Conservation (phyloP, 2,797 vertebrate genomes). For the Phylloscopus collybita region DNA sequence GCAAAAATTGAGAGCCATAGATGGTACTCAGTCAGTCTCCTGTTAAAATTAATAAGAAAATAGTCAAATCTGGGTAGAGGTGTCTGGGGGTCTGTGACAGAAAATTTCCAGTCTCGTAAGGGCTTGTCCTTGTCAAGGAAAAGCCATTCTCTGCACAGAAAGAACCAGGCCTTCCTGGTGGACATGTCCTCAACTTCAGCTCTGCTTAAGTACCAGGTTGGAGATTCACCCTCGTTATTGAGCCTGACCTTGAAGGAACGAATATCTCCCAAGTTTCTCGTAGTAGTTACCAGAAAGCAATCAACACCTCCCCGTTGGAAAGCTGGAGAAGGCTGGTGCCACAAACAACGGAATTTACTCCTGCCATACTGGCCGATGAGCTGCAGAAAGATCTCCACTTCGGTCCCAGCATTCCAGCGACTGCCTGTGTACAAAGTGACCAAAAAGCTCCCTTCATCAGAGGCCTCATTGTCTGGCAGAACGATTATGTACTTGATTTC, state of each 20-base stretch:
- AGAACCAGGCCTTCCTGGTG: conserved; percentile 68
- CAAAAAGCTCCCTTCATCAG: conserved; percentile 67
- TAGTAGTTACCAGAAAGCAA: conserved; percentile 72
- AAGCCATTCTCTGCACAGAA: conserved; percentile 77
- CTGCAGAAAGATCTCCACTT: conserved; percentile 70
- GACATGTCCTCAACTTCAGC: conserved; percentile 71
- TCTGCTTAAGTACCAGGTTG: conserved; percentile 78
- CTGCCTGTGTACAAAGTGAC: conserved; percentile 78
- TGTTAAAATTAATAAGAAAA: conserved; percentile 62
- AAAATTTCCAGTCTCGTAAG: conserved; percentile 52
- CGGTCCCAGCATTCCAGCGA: conserved; percentile 66
- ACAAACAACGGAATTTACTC: conserved; percentile 65
- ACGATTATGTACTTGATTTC: conserved; percentile 41
- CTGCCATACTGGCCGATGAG: conserved; percentile 5
- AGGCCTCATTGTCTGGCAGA: conserved; percentile 73
- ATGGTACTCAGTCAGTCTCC: conserved; percentile 31
- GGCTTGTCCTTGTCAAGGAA: neutral
- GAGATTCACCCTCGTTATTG: conserved; percentile 27
- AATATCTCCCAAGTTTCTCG: conserved; percentile 69
- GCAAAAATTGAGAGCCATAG: conserved; percentile 75
- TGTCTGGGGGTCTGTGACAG: neutral
- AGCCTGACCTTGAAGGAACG: conserved; percentile 71
- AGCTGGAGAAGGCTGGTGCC: conserved; percentile 19
- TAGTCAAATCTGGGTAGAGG: conserved; percentile 53
- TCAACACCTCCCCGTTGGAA: conserved; percentile 58